Percentiles rank a stretch among this genome's conserved stretches.
These are phyloP conservation scores for Scaptomyza caliginosa DNA, from an alignment of 2,888 invertebrate genomes.

Conservation along the genomic window DNA sequence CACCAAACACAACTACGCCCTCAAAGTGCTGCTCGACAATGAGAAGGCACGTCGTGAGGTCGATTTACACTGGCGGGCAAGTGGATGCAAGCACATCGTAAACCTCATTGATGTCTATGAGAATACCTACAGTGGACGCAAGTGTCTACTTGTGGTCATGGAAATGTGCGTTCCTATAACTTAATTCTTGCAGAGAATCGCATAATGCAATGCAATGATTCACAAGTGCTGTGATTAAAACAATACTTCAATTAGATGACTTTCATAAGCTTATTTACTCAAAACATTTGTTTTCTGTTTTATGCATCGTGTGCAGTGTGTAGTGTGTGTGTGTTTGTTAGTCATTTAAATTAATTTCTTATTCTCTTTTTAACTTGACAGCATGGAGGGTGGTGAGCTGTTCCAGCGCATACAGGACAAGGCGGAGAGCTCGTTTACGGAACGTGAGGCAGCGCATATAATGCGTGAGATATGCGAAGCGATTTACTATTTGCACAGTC, in stretches of 20 bases:
- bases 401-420: constrained; percentile 97
- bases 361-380: constrained; percentile 69
- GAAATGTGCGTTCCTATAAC: constrained; percentile 89
- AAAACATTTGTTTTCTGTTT: too few species aligned
- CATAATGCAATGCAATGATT: too few species aligned
- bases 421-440: constrained; percentile 97
- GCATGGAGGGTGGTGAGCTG: constrained; percentile 99
- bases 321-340: not conserved
- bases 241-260: too few species aligned
- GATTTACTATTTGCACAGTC: constrained; percentile 95
- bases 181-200: too few species aligned
- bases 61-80: constrained; percentile 97
- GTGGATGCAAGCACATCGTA: constrained; percentile 96
- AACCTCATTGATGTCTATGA: constrained; percentile 96
- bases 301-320: too few species aligned
- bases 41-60: constrained; percentile 97
- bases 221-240: too few species aligned
- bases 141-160: constrained; percentile 99
- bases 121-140: constrained; percentile 95
- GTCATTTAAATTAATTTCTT: not conserved
- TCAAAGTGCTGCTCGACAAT: constrained; percentile 97
- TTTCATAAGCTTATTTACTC: too few species aligned
- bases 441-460: constrained; percentile 96
- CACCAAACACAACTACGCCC: constrained; percentile 92
- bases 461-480: constrained; percentile 98